A percentile compares a stretch with the other conserved stretches of the same genome.
These are phyloP conservation scores for Scatophagus argus DNA, from an alignment of 2,113 vertebrate genomes.

Conservation along the genomic window DNA sequence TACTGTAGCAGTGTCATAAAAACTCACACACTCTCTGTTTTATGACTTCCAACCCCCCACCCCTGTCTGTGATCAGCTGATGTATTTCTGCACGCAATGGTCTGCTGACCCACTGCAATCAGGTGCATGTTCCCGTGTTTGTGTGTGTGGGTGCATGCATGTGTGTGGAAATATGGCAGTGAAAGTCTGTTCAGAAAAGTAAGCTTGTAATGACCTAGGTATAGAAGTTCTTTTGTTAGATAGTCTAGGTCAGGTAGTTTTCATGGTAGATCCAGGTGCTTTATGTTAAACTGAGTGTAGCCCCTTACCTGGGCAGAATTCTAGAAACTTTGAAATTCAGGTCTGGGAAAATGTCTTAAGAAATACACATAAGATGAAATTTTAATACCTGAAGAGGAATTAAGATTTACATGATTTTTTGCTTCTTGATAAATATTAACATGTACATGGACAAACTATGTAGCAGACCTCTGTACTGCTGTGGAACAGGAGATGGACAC, in stretches of 20 bases:
- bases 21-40: constrained; percentile 44
- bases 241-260: not conserved
- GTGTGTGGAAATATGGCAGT: constrained; percentile 34
- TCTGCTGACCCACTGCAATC: constrained; percentile 76
- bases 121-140: constrained; percentile 39
- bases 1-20: constrained; percentile 30
- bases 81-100: constrained; percentile 74
- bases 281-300: constrained; percentile 6
- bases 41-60: constrained; percentile 45
- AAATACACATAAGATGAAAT: not conserved
- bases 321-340: not conserved
- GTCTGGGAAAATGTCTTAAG: not conserved
- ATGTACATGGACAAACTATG: not conserved
- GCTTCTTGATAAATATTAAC: not conserved
- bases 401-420: not conserved
- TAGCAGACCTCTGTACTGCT: constrained; percentile 10
- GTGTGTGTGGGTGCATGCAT: constrained; percentile 23
- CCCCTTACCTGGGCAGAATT: not conserved
- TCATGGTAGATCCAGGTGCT: not conserved
- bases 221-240: not conserved
- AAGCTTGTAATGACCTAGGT: constrained; percentile 18
- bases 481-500: not conserved
- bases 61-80: constrained; percentile 75
- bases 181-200: constrained; percentile 17
- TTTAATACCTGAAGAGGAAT: constrained; percentile 2